Percentiles rank a stretch among this genome's conserved stretches.
Conservation (phyloP, 2,797 vertebrate species). For the Accipiter minullus region DNA sequence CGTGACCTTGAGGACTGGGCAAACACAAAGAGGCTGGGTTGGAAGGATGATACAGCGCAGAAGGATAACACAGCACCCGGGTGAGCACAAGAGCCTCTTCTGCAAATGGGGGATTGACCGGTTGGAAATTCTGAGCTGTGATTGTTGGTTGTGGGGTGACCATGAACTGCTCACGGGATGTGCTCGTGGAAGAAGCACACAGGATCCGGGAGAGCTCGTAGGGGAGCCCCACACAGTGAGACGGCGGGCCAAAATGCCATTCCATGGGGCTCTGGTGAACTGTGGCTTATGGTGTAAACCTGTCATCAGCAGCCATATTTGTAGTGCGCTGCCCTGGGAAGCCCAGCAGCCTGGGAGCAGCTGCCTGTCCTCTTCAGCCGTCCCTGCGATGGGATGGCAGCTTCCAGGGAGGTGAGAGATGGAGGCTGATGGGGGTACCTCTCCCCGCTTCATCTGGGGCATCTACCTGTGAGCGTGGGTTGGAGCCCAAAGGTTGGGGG, state of each 20-base stretch:
- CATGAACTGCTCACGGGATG: background rate
- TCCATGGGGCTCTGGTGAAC: background rate
- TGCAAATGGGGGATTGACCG: background rate
- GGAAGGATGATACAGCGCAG: background rate
- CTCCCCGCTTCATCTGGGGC: background rate
- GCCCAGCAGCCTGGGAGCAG: background rate
- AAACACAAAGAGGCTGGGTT: background rate
- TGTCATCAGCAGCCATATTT: background rate
- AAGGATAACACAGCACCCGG: background rate
- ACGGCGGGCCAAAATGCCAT: background rate
- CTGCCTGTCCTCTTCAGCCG: background rate
- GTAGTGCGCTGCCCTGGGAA: background rate
- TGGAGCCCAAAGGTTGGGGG: background rate
- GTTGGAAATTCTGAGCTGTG: background rate
- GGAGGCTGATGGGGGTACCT: no score
- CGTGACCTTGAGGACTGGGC: background rate
- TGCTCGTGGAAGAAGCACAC: background rate
- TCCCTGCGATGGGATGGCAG: background rate
- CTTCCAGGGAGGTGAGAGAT: background rate
- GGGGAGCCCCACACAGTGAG: accelerated
- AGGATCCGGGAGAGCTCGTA: background rate
- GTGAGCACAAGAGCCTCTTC: background rate
- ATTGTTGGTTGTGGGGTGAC: background rate
- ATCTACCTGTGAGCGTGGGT: background rate
- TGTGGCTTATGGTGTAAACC: background rate